These are phyloP conservation scores for Vipera ursinii DNA, from an alignment of 2,797 vertebrate species.

Conservation along the genomic window DNA sequence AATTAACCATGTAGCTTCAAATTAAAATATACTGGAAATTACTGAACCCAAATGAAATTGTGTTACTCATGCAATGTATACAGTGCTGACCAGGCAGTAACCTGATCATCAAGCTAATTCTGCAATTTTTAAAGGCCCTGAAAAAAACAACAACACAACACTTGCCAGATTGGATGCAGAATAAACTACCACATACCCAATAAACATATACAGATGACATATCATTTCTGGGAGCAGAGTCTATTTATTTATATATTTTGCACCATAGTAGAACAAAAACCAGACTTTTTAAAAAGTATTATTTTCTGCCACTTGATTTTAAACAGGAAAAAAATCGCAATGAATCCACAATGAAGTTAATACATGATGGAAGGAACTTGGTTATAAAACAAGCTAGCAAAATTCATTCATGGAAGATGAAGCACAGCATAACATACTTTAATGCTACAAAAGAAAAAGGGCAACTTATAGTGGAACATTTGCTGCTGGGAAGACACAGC, in stretches of 20 bases:
- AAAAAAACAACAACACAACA: background rate
- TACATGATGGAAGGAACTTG: background rate
- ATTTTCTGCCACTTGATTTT: background rate
- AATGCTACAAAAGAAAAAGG: background rate
- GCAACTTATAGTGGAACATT: background rate
- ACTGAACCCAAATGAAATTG: background rate
- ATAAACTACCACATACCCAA: background rate
- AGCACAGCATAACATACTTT: background rate
- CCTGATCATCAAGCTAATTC: background rate
- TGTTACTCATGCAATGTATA: background rate
- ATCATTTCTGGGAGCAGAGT: background rate
- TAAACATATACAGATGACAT: background rate
- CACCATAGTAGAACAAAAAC: background rate
- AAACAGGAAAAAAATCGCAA: background rate
- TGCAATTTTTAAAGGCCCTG: background rate
- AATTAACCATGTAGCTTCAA: background rate
- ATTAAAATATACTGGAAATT: background rate
- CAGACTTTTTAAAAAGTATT: background rate
- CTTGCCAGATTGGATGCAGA: background rate
- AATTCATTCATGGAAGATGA: background rate
- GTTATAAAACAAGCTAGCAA: constrained; percentile 15
- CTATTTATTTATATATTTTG: background rate
- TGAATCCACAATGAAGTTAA: background rate
- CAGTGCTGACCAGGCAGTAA: background rate
- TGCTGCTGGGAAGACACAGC: background rate